These are phyloP conservation scores for Hepsetus odoe DNA, from an alignment of 2,113 vertebrate genomes.

Conservation along the genomic window DNA sequence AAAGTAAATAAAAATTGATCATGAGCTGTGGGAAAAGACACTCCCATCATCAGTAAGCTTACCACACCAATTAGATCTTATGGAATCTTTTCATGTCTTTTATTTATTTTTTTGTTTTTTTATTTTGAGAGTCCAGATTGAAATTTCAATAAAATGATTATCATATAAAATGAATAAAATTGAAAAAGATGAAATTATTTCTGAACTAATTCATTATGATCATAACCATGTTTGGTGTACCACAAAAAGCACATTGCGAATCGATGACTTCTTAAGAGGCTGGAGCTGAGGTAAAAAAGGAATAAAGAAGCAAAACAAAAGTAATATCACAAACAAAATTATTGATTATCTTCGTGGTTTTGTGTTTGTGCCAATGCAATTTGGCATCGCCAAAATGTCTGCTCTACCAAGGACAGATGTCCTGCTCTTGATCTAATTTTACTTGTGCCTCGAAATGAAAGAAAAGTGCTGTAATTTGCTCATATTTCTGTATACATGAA, in stretches of 20 bases:
- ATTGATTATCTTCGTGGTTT: constrained; percentile 64
- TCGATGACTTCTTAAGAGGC: background rate
- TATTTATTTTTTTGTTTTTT: too few species aligned
- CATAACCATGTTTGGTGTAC: background rate
- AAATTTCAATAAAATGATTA: too few species aligned
- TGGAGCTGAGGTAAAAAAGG: constrained; percentile 50
- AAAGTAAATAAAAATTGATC: too few species aligned
- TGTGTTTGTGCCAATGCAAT: constrained; percentile 55
- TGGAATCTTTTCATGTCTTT: too few species aligned
- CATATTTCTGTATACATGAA: constrained; percentile 81
- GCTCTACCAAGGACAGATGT: constrained; percentile 76
- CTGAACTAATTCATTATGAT: background rate
- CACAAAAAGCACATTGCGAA: background rate
- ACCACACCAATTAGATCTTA: too few species aligned
- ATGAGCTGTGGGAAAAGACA: too few species aligned
- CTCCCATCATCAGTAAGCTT: too few species aligned
- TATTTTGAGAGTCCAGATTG: too few species aligned
- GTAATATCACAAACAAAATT: constrained; percentile 43
- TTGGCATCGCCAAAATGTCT: constrained; percentile 74
- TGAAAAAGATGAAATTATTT: background rate
- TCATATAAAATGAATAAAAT: background rate
- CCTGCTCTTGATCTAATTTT: constrained; percentile 88
- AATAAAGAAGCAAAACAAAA: constrained; percentile 36
- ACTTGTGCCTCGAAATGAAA: constrained; percentile 87
- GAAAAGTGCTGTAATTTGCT: constrained; percentile 96